Conservation (phyloP, 1,140 invertebrate species). For the Drosophila lini region DNA sequence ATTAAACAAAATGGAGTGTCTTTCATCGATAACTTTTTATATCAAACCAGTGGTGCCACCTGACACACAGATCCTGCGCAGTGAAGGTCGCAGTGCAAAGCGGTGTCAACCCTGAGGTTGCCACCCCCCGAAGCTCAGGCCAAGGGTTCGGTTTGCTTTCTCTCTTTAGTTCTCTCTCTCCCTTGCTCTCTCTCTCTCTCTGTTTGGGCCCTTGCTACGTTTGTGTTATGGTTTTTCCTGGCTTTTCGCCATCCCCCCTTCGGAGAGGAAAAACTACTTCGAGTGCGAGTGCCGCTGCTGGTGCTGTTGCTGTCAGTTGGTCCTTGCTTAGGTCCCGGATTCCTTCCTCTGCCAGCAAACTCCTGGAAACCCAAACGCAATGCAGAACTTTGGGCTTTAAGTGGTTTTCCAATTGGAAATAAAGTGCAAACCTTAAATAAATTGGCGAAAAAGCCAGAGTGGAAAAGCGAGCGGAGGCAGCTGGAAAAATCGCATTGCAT, state of each 20-base stretch:
- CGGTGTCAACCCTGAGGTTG: constrained; percentile 8
- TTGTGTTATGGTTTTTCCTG: constrained; percentile 59
- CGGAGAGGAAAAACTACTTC: constrained; percentile 39
- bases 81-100: neutral
- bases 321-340: constrained; percentile 11
- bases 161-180: neutral
- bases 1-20: no score
- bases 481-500: constrained; percentile 63
- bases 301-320: constrained; percentile 29
- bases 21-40: neutral
- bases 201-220: constrained; percentile 37
- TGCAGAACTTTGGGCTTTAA: constrained; percentile 12
- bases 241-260: constrained; percentile 9
- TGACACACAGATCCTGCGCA: constrained; percentile 26
- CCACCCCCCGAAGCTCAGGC: neutral
- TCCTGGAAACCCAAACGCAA: constrained; percentile 4
- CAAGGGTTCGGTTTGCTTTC: constrained; percentile 14
- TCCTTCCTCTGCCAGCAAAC: constrained; percentile 4
- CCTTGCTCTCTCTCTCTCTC: neutral
- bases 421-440: constrained; percentile 9
- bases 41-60: constrained; percentile 19
- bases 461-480: constrained; percentile 28
- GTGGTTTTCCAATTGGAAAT: constrained; percentile 2
- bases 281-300: constrained; percentile 43
- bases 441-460: neutral